A percentile compares a stretch with the other conserved stretches of the same genome.
Evolutionary conservation across 2,113 vertebrate species (phyloP).

Genomic region (Micromys minutus): DNA sequence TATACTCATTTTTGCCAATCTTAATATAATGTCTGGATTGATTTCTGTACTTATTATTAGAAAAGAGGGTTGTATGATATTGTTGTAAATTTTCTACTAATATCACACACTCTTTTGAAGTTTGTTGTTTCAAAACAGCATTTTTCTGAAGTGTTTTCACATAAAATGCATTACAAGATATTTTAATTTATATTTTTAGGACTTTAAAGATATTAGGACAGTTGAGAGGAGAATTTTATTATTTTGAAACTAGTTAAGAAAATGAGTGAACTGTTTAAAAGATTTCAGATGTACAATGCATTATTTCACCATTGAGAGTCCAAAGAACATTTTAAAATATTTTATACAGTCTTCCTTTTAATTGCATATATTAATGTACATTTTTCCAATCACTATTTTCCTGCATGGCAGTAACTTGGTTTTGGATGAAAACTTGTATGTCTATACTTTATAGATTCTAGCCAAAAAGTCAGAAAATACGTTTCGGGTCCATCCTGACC

Average conservation of each 20-base stretch:
- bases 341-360: neutral
- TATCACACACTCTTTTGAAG: neutral
- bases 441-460: neutral
- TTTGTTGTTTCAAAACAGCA: neutral
- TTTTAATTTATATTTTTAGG: neutral
- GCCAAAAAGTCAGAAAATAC: neutral
- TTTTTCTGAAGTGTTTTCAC: neutral
- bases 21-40: neutral
- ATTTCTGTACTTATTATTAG: conserved; percentile 1
- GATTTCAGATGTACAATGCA: neutral
- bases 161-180: neutral
- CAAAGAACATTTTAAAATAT: conserved; percentile 10
- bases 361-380: neutral
- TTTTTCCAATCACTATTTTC: neutral
- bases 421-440: neutral
- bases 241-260: neutral
- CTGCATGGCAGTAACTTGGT: neutral
- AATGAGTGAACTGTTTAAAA: neutral
- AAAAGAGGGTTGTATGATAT: neutral
- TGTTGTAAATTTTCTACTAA: neutral
- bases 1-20: neutral
- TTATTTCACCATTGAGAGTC: neutral
- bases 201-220: neutral
- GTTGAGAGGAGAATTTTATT: neutral
- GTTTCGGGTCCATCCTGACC: neutral